Conservation (phyloP, 2,797 vertebrate species). For the Margarornis squamiger region DNA sequence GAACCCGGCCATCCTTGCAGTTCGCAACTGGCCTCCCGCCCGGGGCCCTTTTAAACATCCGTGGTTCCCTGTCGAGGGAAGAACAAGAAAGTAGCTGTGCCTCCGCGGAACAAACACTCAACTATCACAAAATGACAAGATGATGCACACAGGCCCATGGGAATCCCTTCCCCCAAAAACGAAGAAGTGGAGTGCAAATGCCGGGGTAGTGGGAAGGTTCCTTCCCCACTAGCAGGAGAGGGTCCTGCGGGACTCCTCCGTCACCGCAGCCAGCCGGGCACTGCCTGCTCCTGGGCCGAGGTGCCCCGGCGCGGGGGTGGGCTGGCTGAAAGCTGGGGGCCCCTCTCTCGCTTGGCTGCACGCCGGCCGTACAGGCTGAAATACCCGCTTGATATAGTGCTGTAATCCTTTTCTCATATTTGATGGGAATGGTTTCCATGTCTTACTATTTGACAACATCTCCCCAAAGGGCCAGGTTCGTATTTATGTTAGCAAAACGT, state of each 20-base stretch:
- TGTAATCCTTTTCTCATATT: slow-evolving; percentile 75
- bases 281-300: background rate
- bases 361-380: slow-evolving; percentile 59
- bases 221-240: no score
- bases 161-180: background rate
- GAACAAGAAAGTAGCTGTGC: background rate
- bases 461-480: slow-evolving; percentile 74
- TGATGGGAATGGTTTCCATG: slow-evolving; percentile 75
- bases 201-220: background rate
- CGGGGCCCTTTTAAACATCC: background rate
- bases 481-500: slow-evolving; percentile 83
- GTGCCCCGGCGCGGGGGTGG: background rate
- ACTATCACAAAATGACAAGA: background rate
- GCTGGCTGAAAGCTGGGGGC: slow-evolving; percentile 1
- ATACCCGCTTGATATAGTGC: slow-evolving; percentile 68
- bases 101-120: background rate
- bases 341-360: slow-evolving; percentile 64
- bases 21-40: background rate
- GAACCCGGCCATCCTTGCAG: background rate
- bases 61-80: no score
- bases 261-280: background rate
- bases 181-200: background rate
- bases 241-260: background rate
- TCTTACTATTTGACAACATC: slow-evolving; percentile 80
- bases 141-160: background rate